Evolutionary conservation across 2,888 invertebrate genomes (phyloP).

Genomic region (Tetranychus truncatus): DNA sequence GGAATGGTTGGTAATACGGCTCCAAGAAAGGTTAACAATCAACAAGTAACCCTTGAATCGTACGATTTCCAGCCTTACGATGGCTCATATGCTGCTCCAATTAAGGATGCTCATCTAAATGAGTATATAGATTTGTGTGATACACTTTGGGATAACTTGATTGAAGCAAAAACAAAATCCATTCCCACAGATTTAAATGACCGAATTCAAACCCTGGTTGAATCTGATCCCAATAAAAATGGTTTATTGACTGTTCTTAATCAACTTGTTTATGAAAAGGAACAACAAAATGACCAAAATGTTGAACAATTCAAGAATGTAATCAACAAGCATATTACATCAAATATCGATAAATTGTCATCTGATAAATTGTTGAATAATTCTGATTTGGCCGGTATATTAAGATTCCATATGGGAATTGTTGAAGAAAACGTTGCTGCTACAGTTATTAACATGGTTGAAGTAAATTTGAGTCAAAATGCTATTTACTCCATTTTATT

Average conservation of each 20-base stretch:
- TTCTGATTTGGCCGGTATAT: neutral
- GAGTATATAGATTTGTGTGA: neutral
- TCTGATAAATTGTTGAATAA: neutral
- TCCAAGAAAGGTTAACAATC: slow-evolving; percentile 53
- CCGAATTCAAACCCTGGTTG: neutral
- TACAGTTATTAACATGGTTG: neutral
- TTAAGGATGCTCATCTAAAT: neutral
- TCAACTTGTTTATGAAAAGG: neutral
- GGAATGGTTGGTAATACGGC: slow-evolving; percentile 77
- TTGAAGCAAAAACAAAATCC: neutral
- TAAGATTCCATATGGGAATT: neutral
- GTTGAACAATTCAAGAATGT: neutral
- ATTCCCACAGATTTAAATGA: neutral
- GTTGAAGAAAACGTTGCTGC: neutral
- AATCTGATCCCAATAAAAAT: neutral
- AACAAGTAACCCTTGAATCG: slow-evolving; percentile 62
- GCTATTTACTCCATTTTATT: neutral
- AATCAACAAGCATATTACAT: neutral
- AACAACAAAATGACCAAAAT: neutral
- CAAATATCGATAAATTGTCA: neutral
- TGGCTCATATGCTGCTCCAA: slow-evolving; percentile 7
- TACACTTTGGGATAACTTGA: neutral
- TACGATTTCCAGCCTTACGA: slow-evolving; percentile 60
- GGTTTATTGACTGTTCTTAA: neutral
- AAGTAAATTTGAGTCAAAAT: neutral